Percentiles rank a stretch among this genome's conserved stretches.
These are phyloP conservation scores for Trichoplusia ni DNA, from an alignment of 1,140 invertebrate genomes.

Conservation along the genomic window DNA sequence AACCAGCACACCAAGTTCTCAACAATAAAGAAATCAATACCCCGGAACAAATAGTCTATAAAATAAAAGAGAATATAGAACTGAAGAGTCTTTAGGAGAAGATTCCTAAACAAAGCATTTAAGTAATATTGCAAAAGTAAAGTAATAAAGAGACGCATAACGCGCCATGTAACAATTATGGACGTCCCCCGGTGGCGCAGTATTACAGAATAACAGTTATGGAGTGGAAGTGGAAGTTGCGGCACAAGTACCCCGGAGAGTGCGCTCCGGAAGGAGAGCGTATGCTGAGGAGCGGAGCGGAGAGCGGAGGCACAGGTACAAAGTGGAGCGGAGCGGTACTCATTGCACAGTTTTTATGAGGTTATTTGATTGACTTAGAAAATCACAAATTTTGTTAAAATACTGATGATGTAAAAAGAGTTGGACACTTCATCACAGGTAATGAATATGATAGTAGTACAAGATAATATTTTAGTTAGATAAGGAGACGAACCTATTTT, in stretches of 20 bases:
- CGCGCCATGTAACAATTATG: constrained; percentile 36
- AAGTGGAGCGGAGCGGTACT: too few species aligned
- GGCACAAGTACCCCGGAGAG: constrained; percentile 6
- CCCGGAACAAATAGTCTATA: background rate
- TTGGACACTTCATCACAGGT: too few species aligned
- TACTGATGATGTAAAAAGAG: too few species aligned
- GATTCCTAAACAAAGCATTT: constrained; percentile 7
- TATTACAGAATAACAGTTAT: constrained; percentile 23
- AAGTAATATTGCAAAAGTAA: constrained; percentile 30
- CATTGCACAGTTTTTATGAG: too few species aligned
- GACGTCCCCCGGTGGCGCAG: constrained; percentile 26
- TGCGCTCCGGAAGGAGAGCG: background rate
- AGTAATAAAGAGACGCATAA: constrained; percentile 23
- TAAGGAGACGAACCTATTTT: too few species aligned
- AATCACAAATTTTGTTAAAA: too few species aligned
- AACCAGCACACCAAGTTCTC: background rate
- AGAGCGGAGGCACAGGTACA: too few species aligned
- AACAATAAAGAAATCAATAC: background rate
- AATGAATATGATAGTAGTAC: too few species aligned
- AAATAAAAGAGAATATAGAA: constrained; percentile 9
- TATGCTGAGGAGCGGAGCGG: background rate
- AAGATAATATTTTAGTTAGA: too few species aligned
- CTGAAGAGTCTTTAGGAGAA: background rate
- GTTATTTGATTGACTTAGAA: too few species aligned
- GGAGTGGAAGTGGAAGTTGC: background rate